Evolutionary conservation across 2,888 invertebrate genomes (phyloP).

Genomic region (Allolobophora icterica): DNA sequence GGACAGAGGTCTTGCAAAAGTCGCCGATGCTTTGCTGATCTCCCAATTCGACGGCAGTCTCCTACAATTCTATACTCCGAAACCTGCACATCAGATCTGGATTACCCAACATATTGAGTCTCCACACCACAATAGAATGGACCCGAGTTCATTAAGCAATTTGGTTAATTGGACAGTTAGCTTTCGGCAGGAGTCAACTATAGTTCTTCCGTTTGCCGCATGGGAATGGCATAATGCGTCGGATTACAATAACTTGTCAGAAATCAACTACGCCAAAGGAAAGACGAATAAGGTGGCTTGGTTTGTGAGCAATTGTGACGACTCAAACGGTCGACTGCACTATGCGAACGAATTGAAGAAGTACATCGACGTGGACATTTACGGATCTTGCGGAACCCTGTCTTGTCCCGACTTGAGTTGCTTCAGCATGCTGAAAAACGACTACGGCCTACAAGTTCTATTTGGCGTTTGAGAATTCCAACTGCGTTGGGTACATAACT

Average conservation of each 20-base stretch:
- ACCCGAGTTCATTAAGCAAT: not conserved
- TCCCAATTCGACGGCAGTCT: not conserved
- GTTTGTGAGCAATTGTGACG: constrained; percentile 97
- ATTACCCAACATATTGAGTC: not conserved
- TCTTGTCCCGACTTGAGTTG: constrained; percentile 70
- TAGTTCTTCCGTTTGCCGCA: constrained; percentile 92
- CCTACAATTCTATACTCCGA: not conserved
- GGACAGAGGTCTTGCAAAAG: not conserved
- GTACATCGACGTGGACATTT: constrained; percentile 72
- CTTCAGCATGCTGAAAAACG: constrained; percentile 32
- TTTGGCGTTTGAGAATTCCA: constrained; percentile 50
- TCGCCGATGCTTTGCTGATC: constrained; percentile 13
- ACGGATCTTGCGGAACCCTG: constrained; percentile 75
- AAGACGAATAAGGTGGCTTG: constrained; percentile 93
- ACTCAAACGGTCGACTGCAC: constrained; percentile 84
- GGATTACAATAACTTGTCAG: not conserved
- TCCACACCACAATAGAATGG: not conserved
- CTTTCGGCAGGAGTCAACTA: constrained; percentile 89
- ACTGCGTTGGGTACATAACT: constrained; percentile 50
- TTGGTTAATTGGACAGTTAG: constrained; percentile 92
- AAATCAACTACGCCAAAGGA: constrained; percentile 71
- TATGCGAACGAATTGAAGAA: constrained; percentile 85
- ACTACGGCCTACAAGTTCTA: constrained; percentile 48
- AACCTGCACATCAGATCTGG: constrained; percentile 14
- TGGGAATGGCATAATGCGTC: constrained; percentile 75